A percentile compares a stretch with the other conserved stretches of the same genome.
Evolutionary conservation across 2,888 invertebrate genomes (phyloP).

Genomic region (Ochropleura plecta): DNA sequence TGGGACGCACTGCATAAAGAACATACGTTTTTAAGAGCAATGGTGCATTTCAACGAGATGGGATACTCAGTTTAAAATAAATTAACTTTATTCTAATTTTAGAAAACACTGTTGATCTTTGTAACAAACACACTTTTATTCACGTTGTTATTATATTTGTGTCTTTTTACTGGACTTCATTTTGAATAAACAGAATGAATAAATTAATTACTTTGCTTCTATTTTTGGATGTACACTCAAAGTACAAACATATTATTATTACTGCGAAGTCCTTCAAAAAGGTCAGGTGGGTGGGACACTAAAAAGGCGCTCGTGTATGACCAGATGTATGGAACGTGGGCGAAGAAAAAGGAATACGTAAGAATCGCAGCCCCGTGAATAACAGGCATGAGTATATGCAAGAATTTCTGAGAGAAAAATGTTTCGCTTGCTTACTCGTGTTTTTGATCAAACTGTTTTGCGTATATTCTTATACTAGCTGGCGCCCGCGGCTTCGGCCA

Average conservation of each 20-base stretch:
- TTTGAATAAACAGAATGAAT: neutral
- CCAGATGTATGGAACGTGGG: slow-evolving; percentile 5
- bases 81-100: neutral
- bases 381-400: neutral
- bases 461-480: neutral
- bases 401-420: neutral
- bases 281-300: slow-evolving; percentile 4
- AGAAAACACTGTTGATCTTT: neutral
- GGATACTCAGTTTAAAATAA: slow-evolving; percentile 69
- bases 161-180: neutral
- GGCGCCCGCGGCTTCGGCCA: too few species aligned
- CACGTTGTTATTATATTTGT: neutral
- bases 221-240: neutral
- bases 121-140: slow-evolving; percentile 12
- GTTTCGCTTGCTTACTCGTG: neutral
- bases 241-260: neutral
- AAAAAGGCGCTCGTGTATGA: neutral
- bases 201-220: slow-evolving; percentile 6
- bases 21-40: slow-evolving; percentile 77
- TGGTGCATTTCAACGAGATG: slow-evolving; percentile 81
- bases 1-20: slow-evolving; percentile 85
- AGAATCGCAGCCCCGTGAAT: slow-evolving; percentile 3
- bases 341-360: slow-evolving; percentile 8
- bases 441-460: neutral
- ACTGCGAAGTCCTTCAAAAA: slow-evolving; percentile 1